Evolutionary conservation across 2,888 invertebrate genomes (phyloP).

Genomic region (Hirtodrosophila trivittata): DNA sequence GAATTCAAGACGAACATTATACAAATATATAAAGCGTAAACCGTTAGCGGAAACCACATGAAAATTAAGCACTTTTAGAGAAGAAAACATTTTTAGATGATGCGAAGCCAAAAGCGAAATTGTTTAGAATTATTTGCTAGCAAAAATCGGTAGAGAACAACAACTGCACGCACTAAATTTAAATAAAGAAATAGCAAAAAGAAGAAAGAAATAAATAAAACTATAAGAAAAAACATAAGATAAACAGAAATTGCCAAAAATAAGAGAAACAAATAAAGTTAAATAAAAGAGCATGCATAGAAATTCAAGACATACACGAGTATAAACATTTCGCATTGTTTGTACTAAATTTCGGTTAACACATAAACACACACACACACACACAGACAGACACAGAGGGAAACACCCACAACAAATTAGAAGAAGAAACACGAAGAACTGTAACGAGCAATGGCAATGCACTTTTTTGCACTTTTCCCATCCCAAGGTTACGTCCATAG

Average conservation of each 20-base stretch:
- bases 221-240: conserved; percentile 2
- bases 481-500: conserved; percentile 84
- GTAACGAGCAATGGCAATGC: conserved; percentile 74
- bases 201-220: conserved; percentile 2
- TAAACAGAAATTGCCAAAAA: conserved; percentile 4
- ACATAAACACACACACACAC: conserved; percentile 22
- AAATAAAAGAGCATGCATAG: conserved; percentile 23
- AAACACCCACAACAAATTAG: conserved; percentile 31
- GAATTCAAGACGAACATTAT: conserved; percentile 2
- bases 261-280: conserved; percentile 4
- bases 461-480: conserved; percentile 84
- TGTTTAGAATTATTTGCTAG: conserved; percentile 66
- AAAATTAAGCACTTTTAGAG: conserved; percentile 57
- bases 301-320: conserved; percentile 10
- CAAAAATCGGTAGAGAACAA: conserved; percentile 20
- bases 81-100: conserved; percentile 48
- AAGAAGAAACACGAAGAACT: conserved; percentile 30
- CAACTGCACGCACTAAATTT: conserved; percentile 35
- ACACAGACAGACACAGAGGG: conserved; percentile 4
- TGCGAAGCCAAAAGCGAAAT: conserved; percentile 42
- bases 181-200: neutral
- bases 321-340: conserved; percentile 50
- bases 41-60: conserved; percentile 28
- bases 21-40: conserved; percentile 22
- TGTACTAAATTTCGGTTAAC: conserved; percentile 29